These are phyloP conservation scores for Marisa cornuarietis DNA, from an alignment of 1,140 invertebrate species.

Conservation along the genomic window DNA sequence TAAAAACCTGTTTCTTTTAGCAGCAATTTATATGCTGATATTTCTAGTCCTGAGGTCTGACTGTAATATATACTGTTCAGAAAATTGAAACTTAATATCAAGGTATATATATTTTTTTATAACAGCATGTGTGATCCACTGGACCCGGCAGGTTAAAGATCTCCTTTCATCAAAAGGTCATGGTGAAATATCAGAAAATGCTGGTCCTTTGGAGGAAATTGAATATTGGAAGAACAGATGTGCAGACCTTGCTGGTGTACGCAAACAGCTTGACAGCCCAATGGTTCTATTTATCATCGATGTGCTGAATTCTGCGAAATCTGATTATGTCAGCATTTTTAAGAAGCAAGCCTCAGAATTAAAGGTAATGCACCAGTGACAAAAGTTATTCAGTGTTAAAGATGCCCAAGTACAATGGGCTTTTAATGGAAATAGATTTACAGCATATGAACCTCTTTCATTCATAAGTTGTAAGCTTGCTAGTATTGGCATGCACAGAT, in stretches of 20 bases:
- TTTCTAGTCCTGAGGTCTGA: too few species aligned
- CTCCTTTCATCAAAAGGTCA: constrained; percentile 79
- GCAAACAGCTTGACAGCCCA: constrained; percentile 77
- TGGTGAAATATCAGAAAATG: constrained; percentile 75
- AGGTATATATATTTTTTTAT: neutral
- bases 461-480: neutral
- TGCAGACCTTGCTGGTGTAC: constrained; percentile 81
- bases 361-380: constrained; percentile 49
- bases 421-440: neutral
- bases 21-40: neutral
- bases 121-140: constrained; percentile 79
- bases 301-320: constrained; percentile 78
- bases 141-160: constrained; percentile 85
- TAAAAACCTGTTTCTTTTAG: neutral
- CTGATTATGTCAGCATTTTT: constrained; percentile 82
- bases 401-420: neutral
- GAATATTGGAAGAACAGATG: constrained; percentile 87
- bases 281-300: constrained; percentile 77
- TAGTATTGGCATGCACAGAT: neutral
- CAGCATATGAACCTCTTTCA: neutral
- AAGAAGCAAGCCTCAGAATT: constrained; percentile 65
- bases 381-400: neutral
- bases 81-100: too few species aligned
- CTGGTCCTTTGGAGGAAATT: constrained; percentile 83
- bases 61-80: too few species aligned